Conservation (phyloP, 2,888 invertebrate species). For the Galerucella pusilla region DNA sequence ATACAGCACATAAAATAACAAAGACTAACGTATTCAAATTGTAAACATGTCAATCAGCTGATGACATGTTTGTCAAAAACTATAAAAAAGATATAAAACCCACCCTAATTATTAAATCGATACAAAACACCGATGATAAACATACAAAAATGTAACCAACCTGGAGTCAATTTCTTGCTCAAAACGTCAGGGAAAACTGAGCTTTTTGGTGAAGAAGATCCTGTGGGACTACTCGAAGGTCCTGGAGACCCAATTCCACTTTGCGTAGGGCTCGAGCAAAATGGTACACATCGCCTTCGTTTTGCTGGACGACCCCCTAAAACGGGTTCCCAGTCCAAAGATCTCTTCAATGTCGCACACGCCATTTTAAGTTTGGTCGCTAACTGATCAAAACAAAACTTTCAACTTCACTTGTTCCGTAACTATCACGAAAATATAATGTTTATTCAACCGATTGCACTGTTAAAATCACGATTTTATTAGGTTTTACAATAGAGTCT, state of each 20-base stretch:
- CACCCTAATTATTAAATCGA: conserved; percentile 8
- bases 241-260: conserved; percentile 58
- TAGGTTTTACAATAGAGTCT: conserved; percentile 16
- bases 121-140: conserved; percentile 3
- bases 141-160: conserved; percentile 63
- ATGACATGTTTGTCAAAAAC: conserved; percentile 58
- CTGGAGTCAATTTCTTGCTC: conserved; percentile 87
- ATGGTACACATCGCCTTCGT: conserved; percentile 90
- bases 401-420: conserved; percentile 55
- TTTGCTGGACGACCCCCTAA: conserved; percentile 89
- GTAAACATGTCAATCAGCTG: conserved; percentile 56
- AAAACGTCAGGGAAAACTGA: conserved; percentile 85
- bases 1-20: conserved; percentile 31
- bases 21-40: conserved; percentile 24
- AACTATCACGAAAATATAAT: conserved; percentile 49
- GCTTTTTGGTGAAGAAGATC: conserved; percentile 67
- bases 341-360: conserved; percentile 96
- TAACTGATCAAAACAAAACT: conserved; percentile 54
- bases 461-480: conserved; percentile 20
- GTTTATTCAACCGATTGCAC: conserved; percentile 33
- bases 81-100: conserved; percentile 40
- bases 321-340: conserved; percentile 93
- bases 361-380: conserved; percentile 80
- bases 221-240: conserved; percentile 65
- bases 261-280: conserved; percentile 74